Evolutionary conservation across 2,113 vertebrate species (phyloP), one percentile per base, ranked within the genome.

Genomic region (Tetraodon nigroviridis): DNA sequence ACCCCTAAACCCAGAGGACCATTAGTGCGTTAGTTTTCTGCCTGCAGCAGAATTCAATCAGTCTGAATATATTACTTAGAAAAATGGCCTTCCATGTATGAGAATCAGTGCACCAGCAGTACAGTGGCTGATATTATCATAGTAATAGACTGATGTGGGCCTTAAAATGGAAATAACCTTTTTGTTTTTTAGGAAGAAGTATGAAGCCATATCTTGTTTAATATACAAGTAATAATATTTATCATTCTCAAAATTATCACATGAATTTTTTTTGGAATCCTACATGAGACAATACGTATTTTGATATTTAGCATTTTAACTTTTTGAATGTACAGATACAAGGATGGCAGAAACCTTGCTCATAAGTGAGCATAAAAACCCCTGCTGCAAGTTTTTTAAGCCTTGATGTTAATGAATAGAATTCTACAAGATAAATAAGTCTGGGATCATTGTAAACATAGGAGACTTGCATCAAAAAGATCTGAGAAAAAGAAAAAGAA

Each of bases 21-120:
- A 47, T 74, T 64, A 72, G 21, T 59, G 61, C 59, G 64, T 78
- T 58, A 44, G 58, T 64, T 69, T 78, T 60, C 59, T 45, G 58
- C 71, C 63, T 63, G 11, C 48, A 67, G 68, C 49, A 47, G 44
- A 71, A 71, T 75, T 32, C 48, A 71, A 73, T 73, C 73, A 47
- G 50, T 78, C 68, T 75, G 61, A 75, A 78, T 67, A 52, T 54
- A 75, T 71, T 78, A 65, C 69, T 75, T 66, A 55, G 61, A 55
- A 29, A 71, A 61, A 71, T 79, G 70, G 61, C 49, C 64, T 73
- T 58, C 45, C 32, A 57, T 64, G 69, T 64, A 68, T 65, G 67
- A 61, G n/a, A 73, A 62, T 17, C 48, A 60, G 47, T 76, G 58
- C 45, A 65, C 45, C 37, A 74, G 53, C 61, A 55, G 14, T 70